These are phyloP conservation scores for Spialia ferax DNA, from an alignment of 2,888 invertebrate species.

Conservation along the genomic window DNA sequence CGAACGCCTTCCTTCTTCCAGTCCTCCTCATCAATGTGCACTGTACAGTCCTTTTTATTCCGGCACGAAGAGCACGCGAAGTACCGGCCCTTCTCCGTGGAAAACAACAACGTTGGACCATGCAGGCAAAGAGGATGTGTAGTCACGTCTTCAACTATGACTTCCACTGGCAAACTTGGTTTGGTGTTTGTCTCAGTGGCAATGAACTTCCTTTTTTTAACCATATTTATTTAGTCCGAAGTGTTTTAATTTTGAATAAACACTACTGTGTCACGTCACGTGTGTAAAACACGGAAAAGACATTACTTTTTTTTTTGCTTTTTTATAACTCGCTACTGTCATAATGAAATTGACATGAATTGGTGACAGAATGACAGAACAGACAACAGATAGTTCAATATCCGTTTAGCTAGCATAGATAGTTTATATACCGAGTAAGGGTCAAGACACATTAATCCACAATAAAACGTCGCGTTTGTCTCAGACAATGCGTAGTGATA, in stretches of 20 bases:
- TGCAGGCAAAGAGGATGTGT: slow-evolving; percentile 91
- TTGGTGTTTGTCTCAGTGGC: slow-evolving; percentile 49
- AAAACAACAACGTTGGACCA: slow-evolving; percentile 92
- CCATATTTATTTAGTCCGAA: slow-evolving; percentile 60
- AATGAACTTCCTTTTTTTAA: slow-evolving; percentile 68
- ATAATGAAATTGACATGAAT: no score
- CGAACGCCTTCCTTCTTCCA: slow-evolving; percentile 83
- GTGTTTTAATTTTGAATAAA: not conserved
- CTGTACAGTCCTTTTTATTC: slow-evolving; percentile 91
- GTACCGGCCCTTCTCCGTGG: slow-evolving; percentile 86
- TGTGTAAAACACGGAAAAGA: no score
- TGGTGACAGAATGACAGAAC: no score
- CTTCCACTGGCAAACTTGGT: slow-evolving; percentile 74
- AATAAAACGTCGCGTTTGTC: no score
- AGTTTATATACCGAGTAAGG: no score
- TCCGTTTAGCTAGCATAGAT: no score
- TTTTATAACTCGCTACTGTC: no score
- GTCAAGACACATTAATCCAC: no score
- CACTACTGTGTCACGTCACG: not conserved
- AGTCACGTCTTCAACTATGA: slow-evolving; percentile 84
- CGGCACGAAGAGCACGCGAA: slow-evolving; percentile 95
- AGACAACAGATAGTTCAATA: no score
- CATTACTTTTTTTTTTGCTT: no score
- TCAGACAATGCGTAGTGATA: no score
- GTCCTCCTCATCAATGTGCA: slow-evolving; percentile 87